Evolutionary conservation across 2,797 vertebrate genomes (phyloP).

Genomic region (Sandelia bainsii): DNA sequence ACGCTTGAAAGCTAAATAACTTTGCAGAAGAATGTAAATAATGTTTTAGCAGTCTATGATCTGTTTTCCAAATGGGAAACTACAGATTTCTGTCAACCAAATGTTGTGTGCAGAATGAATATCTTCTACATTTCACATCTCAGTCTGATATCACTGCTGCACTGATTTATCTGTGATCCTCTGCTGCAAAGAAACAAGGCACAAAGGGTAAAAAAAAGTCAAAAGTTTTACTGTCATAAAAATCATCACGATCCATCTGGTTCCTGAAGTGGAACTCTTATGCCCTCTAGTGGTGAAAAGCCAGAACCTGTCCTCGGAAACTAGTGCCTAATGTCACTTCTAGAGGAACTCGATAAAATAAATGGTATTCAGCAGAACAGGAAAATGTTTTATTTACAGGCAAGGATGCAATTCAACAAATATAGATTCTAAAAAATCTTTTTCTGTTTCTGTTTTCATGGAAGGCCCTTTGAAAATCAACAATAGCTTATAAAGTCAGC

Average conservation of each 20-base stretch:
- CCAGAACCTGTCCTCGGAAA: neutral
- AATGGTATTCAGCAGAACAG: neutral
- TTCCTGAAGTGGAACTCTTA: slow-evolving; percentile 27
- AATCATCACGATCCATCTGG: neutral
- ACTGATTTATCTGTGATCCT: slow-evolving; percentile 13
- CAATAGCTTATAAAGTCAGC: too few species aligned
- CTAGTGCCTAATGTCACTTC: neutral
- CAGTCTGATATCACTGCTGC: slow-evolving; percentile 30
- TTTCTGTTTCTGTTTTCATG: too few species aligned
- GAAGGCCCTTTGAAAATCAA: too few species aligned
- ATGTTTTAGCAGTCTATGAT: neutral
- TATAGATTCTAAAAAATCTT: too few species aligned
- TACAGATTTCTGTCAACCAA: slow-evolving; percentile 8
- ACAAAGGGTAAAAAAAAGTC: neutral
- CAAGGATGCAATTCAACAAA: too few species aligned
- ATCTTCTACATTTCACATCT: neutral
- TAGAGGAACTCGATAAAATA: neutral
- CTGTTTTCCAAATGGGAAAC: slow-evolving; percentile 15
- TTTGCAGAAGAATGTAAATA: neutral
- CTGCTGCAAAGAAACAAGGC: slow-evolving; percentile 11
- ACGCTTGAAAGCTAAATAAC: neutral
- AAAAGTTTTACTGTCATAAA: neutral
- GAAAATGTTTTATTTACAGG: too few species aligned
- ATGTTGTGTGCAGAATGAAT: neutral
- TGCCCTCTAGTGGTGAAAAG: slow-evolving; percentile 60